These are phyloP conservation scores for Hypercompe scribonia DNA, from an alignment of 2,888 invertebrate genomes.

Conservation along the genomic window DNA sequence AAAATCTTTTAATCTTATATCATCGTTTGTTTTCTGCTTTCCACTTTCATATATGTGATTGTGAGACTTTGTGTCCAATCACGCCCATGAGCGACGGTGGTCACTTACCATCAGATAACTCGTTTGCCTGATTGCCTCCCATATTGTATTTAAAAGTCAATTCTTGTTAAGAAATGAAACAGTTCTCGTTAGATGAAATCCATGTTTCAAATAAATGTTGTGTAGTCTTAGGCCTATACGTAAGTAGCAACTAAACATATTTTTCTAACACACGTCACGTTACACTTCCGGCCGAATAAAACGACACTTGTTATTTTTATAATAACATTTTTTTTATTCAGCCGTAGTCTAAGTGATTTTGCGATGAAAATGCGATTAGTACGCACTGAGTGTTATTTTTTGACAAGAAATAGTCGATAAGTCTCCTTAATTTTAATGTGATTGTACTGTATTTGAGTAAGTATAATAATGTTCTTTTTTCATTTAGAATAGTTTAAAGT, in stretches of 20 bases:
- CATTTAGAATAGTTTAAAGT: background rate
- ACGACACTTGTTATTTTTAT: conserved; percentile 24
- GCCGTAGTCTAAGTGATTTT: conserved; percentile 21
- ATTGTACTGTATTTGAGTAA: conserved; percentile 18
- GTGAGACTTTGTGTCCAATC: too few relatives aligned
- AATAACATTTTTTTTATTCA: conserved; percentile 17
- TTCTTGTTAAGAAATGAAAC: background rate
- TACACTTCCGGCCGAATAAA: conserved; percentile 43
- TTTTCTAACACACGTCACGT: conserved; percentile 43
- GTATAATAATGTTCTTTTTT: conserved; percentile 23
- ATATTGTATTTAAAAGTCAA: too few relatives aligned
- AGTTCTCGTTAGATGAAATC: conserved; percentile 14
- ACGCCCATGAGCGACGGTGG: too few relatives aligned
- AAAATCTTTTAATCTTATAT: too few relatives aligned
- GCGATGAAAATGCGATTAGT: conserved; percentile 16
- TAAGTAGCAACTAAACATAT: conserved; percentile 32
- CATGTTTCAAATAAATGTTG: conserved; percentile 4
- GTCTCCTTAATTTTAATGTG: conserved; percentile 25
- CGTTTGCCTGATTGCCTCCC: too few relatives aligned
- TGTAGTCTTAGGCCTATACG: conserved; percentile 27
- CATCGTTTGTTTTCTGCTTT: too few relatives aligned
- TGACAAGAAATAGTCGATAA: conserved; percentile 38
- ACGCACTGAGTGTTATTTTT: conserved; percentile 42
- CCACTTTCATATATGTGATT: too few relatives aligned
- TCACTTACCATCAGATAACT: too few relatives aligned